A percentile compares a stretch with the other conserved stretches of the same genome.
phyloP scores from a whole-genome alignment of 2,113 vertebrate genomes.

The Natator depressus region DNA sequence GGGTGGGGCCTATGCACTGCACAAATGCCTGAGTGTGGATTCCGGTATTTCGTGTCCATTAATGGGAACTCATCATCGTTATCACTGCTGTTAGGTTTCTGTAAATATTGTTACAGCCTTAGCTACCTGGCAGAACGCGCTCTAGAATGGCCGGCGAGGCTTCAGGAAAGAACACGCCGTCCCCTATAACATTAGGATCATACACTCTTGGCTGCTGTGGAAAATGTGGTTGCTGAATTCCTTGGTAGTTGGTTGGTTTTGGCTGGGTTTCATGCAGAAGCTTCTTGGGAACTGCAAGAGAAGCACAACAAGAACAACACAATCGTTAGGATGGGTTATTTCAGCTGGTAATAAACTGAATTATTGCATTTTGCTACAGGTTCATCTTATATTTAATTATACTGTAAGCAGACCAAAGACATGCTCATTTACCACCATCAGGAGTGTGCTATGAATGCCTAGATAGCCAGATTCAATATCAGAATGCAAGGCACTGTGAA shows the following conservation, averaged over 20 bases:
- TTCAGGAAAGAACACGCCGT: conserved; percentile 82
- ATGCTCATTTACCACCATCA: conserved; percentile 2
- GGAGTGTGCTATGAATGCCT: conserved; percentile 16
- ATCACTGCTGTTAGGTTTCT: not conserved
- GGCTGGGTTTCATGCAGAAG: conserved; percentile 85
- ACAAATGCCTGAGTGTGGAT: not conserved
- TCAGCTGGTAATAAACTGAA: conserved; percentile 5
- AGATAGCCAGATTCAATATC: not conserved
- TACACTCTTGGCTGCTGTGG: conserved; percentile 70
- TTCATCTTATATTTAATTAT: conserved; percentile 14
- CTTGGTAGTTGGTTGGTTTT: conserved; percentile 75
- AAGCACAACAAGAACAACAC: conserved; percentile 27
- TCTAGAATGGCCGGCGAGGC: conserved; percentile 79
- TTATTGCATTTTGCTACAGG: not conserved
- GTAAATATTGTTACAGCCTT: not conserved
- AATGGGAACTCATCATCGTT: not conserved
- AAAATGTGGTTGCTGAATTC: conserved; percentile 71
- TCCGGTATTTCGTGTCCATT: not conserved
- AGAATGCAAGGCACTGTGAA: not conserved
- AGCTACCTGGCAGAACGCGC: conserved; percentile 80
- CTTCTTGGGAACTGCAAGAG: conserved; percentile 87
- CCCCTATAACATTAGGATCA: conserved; percentile 88
- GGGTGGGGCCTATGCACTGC: not conserved
- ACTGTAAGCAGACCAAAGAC: conserved; percentile 30
- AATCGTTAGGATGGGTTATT: conserved; percentile 26